phyloP scores from a whole-genome alignment of 2,113 vertebrate genomes.

The Thalassoma bifasciatum region DNA sequence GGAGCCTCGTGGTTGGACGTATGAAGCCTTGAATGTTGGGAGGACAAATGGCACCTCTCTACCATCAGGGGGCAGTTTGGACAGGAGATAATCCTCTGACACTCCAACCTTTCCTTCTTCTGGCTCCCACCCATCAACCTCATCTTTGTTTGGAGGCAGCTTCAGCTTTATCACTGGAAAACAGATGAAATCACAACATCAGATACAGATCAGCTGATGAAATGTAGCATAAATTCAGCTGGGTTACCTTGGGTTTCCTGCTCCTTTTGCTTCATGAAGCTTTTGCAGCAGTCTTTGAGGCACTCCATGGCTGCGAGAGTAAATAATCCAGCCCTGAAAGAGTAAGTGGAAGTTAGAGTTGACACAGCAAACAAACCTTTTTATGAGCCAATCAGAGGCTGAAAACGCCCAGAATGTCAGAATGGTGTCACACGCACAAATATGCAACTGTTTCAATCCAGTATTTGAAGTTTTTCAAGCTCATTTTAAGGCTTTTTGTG shows the following conservation, averaged over 20 bases:
- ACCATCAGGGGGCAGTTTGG: slow-evolving; percentile 90
- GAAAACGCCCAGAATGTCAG: background rate
- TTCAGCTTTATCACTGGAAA: slow-evolving; percentile 68
- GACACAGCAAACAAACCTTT: background rate
- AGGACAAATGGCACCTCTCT: slow-evolving; percentile 93
- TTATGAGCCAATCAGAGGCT: background rate
- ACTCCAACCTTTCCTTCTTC: slow-evolving; percentile 80
- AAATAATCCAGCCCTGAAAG: background rate
- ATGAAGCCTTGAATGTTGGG: slow-evolving; percentile 89
- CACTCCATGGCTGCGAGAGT: slow-evolving; percentile 87
- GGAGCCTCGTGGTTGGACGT: slow-evolving; percentile 88
- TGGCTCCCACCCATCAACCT: slow-evolving; percentile 14
- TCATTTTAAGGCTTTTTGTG: too few species aligned
- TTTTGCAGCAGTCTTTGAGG: slow-evolving; percentile 93
- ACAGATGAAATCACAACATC: background rate
- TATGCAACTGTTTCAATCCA: background rate
- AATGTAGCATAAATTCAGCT: background rate
- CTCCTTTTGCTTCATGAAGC: slow-evolving; percentile 81
- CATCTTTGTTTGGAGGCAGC: slow-evolving; percentile 47
- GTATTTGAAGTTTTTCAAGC: background rate
- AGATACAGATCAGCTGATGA: background rate
- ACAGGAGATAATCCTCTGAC: slow-evolving; percentile 92
- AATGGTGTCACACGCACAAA: background rate
- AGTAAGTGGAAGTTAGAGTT: slow-evolving; percentile 1
- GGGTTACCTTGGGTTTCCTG: slow-evolving; percentile 75